Evolutionary conservation across 2,797 vertebrate genomes (phyloP), one percentile per base, ranked within the genome.

Genomic region (Ctenopoma multispine): DNA sequence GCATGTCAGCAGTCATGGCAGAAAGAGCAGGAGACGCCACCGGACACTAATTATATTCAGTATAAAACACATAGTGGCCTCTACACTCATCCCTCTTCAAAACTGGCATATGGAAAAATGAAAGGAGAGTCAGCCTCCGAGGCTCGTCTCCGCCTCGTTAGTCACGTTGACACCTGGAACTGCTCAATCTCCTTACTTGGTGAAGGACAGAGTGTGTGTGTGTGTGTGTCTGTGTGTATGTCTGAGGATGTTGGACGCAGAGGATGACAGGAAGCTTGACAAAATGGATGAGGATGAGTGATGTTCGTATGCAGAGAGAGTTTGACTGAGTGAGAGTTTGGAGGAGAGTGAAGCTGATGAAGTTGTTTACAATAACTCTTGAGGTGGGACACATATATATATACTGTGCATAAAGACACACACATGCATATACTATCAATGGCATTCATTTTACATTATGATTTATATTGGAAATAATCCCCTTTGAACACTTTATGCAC

Each of bases 141-240:
- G 51, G 58, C 69, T 83, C 12, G 69, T 82, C 74, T 79, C 63
- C 17, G 38, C 82, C 63, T 67, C 55, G 74, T 83, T 88, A 83
- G 71, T 82, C 81, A 77, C 21, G 4, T 54, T 87, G 82, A 87
- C 87, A 84, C 73, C 65, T 80, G 73, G 81, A 85, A 79, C 70
- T 20, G 48, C 80, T 91, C 77, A 73, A 82, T 89, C 80, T 86
- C 75, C 79, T 80, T 59, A 88, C 74, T 85, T 83, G 78, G 69
- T 21, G 50, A 58, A 82, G 74, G 79, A 82, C 44, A 47, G 69
- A 58, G 53, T 51, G 46, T 31, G 75, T 20, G 27, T 49, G 41
- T 29, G 55, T 46, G 60, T 54, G 44, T 56, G 60, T 20, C 54
- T 23, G 48, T 69, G 58, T 55, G 40, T 58, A 38, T 7, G 69